phyloP scores from a whole-genome alignment of 2,888 invertebrate genomes.

The Nephrotoma guestfalica region DNA sequence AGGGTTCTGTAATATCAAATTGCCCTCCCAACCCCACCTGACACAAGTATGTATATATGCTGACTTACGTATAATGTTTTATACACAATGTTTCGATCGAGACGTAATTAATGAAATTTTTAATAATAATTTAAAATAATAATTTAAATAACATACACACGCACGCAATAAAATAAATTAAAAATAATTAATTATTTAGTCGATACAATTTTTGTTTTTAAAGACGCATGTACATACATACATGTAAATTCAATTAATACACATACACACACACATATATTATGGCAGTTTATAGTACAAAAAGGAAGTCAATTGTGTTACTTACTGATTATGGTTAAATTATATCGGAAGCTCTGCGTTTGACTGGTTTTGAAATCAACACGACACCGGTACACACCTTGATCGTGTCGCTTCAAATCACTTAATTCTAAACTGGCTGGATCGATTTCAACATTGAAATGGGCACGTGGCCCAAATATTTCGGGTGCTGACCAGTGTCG shows the following conservation, averaged over 20 bases:
- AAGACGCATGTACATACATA: too few relatives aligned
- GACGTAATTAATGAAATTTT: neutral
- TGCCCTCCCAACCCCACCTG: neutral
- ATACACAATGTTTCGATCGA: neutral
- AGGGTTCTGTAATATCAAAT: neutral
- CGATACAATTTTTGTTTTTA: neutral
- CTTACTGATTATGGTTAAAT: constrained; percentile 71
- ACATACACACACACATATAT: neutral
- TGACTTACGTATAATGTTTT: neutral
- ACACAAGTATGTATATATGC: neutral
- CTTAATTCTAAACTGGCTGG: constrained; percentile 54
- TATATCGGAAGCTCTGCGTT: constrained; percentile 66
- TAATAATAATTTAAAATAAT: neutral
- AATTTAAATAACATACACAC: neutral
- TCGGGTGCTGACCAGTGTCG: constrained; percentile 63
- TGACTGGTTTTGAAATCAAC: constrained; percentile 72
- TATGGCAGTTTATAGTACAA: neutral
- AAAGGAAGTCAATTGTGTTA: constrained; percentile 12
- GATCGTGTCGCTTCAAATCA: constrained; percentile 63
- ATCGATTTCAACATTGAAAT: constrained; percentile 56
- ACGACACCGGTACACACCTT: constrained; percentile 67
- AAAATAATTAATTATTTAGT: neutral
- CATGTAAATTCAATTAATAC: too few relatives aligned
- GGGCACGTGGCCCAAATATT: constrained; percentile 63
- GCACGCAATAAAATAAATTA: neutral